Conservation (phyloP, 2,113 vertebrate species). For the Tautogolabrus adspersus region DNA sequence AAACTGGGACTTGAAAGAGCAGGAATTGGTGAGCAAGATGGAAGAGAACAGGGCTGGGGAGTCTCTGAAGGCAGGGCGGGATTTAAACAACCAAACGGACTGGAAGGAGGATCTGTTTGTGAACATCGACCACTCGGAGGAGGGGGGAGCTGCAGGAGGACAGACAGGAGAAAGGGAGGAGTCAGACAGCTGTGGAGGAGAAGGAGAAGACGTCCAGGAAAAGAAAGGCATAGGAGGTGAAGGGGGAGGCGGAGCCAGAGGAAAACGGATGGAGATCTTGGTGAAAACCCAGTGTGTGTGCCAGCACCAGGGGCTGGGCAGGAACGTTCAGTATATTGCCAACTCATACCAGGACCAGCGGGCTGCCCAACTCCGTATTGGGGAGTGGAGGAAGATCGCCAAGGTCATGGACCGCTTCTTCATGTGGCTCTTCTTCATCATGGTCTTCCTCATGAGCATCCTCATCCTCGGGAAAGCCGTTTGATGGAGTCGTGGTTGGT, state of each 20-base stretch:
- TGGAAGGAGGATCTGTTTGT: constrained; percentile 65
- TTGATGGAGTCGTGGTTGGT: constrained; percentile 65
- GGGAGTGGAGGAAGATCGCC: constrained; percentile 92
- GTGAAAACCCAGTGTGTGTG: constrained; percentile 78
- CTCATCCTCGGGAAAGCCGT: constrained; percentile 89
- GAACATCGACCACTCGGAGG: constrained; percentile 61
- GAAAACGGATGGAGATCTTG: constrained; percentile 31
- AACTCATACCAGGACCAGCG: constrained; percentile 86
- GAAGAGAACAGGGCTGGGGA: constrained; percentile 4
- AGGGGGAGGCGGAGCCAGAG: background rate
- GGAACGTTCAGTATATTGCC: constrained; percentile 85
- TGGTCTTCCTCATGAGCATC: constrained; percentile 92
- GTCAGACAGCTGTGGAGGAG: background rate
- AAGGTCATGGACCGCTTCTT: constrained; percentile 94
- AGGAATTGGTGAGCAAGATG: constrained; percentile 26
- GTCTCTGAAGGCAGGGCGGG: background rate
- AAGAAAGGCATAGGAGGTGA: constrained; percentile 40
- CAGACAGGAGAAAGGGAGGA: background rate
- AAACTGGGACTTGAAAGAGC: constrained; percentile 59
- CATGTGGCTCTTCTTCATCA: constrained; percentile 93
- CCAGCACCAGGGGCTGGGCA: constrained; percentile 80
- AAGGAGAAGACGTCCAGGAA: background rate
- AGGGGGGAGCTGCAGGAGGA: constrained; percentile 33
- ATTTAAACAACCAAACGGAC: background rate
- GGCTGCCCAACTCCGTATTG: constrained; percentile 78